These are phyloP conservation scores for Chromis chromis DNA, from an alignment of 2,797 vertebrate genomes.

Conservation along the genomic window DNA sequence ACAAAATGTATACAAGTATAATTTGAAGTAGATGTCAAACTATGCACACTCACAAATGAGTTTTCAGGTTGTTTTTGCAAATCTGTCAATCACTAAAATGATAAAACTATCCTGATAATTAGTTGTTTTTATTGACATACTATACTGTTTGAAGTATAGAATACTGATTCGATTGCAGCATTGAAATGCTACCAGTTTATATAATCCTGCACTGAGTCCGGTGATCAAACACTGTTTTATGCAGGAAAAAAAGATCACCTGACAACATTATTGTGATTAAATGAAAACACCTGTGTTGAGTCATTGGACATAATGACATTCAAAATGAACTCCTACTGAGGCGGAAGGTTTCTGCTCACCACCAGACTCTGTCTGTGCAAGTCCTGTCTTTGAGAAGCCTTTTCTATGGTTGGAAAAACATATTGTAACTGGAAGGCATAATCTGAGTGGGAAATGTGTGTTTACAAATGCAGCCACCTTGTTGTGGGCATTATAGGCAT, in stretches of 20 bases:
- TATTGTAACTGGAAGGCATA: not conserved
- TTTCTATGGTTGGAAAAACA: not conserved
- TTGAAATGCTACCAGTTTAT: not conserved
- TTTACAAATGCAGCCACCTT: conserved; percentile 11
- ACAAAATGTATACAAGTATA: too few species aligned
- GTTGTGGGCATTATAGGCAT: conserved; percentile 1
- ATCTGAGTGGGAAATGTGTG: conserved; percentile 10
- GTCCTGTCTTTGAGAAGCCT: not conserved
- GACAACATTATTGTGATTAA: conserved; percentile 3
- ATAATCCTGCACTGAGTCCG: not conserved
- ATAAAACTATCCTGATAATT: not conserved
- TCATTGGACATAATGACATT: conserved; percentile 1
- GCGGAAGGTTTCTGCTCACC: not conserved
- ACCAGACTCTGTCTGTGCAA: not conserved
- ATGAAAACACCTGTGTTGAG: not conserved
- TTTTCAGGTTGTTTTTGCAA: not conserved
- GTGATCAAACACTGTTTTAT: not conserved
- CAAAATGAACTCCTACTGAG: not conserved
- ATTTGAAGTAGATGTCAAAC: too few species aligned
- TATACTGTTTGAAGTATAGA: not conserved
- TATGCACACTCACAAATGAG: too few species aligned
- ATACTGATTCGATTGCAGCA: not conserved
- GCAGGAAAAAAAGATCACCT: not conserved
- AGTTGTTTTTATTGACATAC: not conserved
- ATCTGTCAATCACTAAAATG: not conserved